Conservation (phyloP, 2,113 vertebrate genomes). For the Gallinago paraguaiae region DNA sequence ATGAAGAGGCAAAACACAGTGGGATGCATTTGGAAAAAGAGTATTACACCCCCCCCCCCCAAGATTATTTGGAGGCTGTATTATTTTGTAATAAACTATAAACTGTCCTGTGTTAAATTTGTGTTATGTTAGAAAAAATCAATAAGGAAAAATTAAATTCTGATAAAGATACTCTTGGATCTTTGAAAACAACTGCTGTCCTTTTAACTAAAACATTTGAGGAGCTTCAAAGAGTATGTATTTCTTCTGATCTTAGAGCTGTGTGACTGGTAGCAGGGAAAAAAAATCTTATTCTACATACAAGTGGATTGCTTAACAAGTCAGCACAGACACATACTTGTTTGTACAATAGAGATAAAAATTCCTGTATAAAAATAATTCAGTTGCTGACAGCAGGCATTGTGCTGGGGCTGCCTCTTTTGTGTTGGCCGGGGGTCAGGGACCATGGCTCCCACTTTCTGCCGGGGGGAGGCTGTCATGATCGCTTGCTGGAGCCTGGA, state of each 20-base stretch:
- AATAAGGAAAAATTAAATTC: slow-evolving; percentile 84
- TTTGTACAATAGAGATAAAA: slow-evolving; percentile 87
- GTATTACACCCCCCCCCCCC: neutral
- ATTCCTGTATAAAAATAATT: slow-evolving; percentile 89
- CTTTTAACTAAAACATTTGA: slow-evolving; percentile 86
- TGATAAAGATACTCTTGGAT: slow-evolving; percentile 83
- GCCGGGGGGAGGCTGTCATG: slow-evolving; percentile 76
- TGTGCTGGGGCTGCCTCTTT: slow-evolving; percentile 77
- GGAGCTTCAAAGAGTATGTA: slow-evolving; percentile 83
- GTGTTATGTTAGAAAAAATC: slow-evolving; percentile 76
- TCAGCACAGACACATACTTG: slow-evolving; percentile 87
- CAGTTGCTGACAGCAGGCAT: slow-evolving; percentile 83
- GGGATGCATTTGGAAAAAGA: slow-evolving; percentile 64
- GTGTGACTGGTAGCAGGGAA: slow-evolving; percentile 80
- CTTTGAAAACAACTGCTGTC: slow-evolving; percentile 84
- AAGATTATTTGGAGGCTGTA: slow-evolving; percentile 63
- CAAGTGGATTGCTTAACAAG: slow-evolving; percentile 86
- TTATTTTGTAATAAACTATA: slow-evolving; percentile 79
- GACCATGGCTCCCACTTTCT: slow-evolving; percentile 72
- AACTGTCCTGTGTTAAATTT: slow-evolving; percentile 76
- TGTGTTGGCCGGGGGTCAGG: slow-evolving; percentile 73
- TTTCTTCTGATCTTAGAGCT: slow-evolving; percentile 85
- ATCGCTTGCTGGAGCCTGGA: slow-evolving; percentile 79
- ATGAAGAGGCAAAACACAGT: neutral
- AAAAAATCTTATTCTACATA: slow-evolving; percentile 82